Base-by-base conservation (phyloP, 37 sponge, comb jelly and placozoan genomes). In the Aplysina aerophoba region DNA sequence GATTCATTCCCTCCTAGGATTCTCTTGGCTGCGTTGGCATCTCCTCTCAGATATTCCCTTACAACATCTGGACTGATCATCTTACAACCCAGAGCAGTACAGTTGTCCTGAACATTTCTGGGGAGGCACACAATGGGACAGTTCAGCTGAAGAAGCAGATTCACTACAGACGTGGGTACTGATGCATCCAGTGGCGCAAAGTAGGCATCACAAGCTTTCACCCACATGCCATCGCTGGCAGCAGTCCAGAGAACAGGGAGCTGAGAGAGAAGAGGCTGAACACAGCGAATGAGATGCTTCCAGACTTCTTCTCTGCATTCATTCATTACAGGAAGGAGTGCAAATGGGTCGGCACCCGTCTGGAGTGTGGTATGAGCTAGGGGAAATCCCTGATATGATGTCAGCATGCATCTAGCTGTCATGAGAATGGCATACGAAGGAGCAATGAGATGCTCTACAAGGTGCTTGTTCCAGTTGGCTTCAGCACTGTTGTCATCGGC, bases 391-490 rank as follows among this genome's bases (percentile, higher is more conserved):
- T 66, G 34, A 55, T 88, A 91, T 21, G 36, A 2, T 21, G 85
- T 39, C 17, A 91, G 55, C 15, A 55, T 22, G 33, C 82, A 58
- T 31, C 85, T 79, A 34, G 81, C 39, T 11, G 79, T 66, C 25
- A 93, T 58, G 20, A 93, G 80, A 15, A 93, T 24, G 25, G 88
- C 75, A 78, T 93, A 93, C 0, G 78, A 44, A 50, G 90, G 87
- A 4, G 88, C 64, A 56, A 90, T 80, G 12, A 89, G 68, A 2
- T 81, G 53, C 24, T 62, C 64, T 4, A 89, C 67, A 22, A 95
- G 88, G 19, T 34, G 33, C 61, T 87, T 22, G 65, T 95, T 95
- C 91, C 90, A 95, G 55, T 84, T 59, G 30, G 96, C 92, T 82
- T 90, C 90, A 16, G 81, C 88, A 61, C 90, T 84, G 54, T 87